Conservation (phyloP, 2,888 invertebrate genomes). For the Watsonalla cultraria region DNA sequence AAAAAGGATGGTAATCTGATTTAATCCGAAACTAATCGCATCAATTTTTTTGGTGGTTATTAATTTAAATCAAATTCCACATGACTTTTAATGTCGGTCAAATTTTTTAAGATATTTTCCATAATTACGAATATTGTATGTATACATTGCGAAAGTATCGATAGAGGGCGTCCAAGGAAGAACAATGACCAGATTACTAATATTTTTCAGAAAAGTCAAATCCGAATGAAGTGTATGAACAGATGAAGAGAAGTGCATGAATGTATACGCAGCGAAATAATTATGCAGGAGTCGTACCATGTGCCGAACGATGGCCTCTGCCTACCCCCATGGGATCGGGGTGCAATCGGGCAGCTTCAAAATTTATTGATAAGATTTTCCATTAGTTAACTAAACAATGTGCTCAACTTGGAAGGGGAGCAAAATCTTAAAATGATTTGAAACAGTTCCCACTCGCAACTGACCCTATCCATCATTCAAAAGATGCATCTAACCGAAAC, state of each 20-base stretch:
- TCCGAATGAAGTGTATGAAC: background rate
- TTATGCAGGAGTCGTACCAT: too few relatives aligned
- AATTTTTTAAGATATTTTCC: background rate
- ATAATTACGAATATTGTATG: background rate
- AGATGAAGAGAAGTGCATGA: background rate
- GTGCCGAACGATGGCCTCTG: too few relatives aligned
- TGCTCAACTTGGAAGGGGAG: conserved; percentile 30
- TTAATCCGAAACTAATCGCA: conserved; percentile 68
- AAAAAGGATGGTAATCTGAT: conserved; percentile 41
- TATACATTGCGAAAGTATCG: background rate
- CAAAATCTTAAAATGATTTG: conserved; percentile 39
- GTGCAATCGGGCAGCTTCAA: too few relatives aligned
- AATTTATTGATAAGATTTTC: too few relatives aligned
- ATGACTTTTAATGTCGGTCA: background rate
- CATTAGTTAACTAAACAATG: too few relatives aligned
- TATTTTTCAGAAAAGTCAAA: too few relatives aligned
- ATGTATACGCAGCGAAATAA: background rate
- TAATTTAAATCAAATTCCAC: conserved; percentile 31
- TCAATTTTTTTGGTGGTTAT: conserved; percentile 47
- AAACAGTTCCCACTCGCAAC: conserved; percentile 50
- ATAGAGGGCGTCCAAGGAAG: too few relatives aligned
- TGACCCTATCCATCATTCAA: conserved; percentile 54
- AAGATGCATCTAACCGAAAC: conserved; percentile 26
- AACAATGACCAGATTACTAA: too few relatives aligned
- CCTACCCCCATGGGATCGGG: too few relatives aligned